Percentiles rank a stretch among this genome's conserved stretches.
Conservation (phyloP, 2,797 vertebrate species). For the Megalops cyprinoides region DNA sequence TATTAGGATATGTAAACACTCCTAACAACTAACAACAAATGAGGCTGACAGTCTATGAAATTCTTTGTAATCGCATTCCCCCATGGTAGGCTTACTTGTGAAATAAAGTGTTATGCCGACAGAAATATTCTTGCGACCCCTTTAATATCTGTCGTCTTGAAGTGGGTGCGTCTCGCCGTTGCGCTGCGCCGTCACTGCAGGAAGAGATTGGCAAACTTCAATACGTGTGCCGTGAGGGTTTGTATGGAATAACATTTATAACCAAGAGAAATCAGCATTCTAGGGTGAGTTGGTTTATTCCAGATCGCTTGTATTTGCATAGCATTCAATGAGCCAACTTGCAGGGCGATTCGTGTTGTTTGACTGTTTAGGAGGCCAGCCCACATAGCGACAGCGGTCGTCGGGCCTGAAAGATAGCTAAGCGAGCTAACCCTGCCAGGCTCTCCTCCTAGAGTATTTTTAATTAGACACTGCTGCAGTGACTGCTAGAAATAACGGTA, state of each 20-base stretch:
- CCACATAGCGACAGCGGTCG: conserved; percentile 11
- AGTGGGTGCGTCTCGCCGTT: conserved; percentile 44
- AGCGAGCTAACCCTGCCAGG: conserved; percentile 27
- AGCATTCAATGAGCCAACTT: neutral
- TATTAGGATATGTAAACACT: too few species aligned
- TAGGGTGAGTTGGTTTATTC: neutral
- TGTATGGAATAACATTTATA: conserved; percentile 37
- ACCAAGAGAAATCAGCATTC: conserved; percentile 26
- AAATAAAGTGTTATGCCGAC: neutral
- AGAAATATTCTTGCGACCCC: neutral
- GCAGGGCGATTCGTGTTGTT: neutral
- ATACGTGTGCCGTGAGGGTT: conserved; percentile 49
- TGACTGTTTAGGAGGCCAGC: neutral
- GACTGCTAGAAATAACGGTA: neutral
- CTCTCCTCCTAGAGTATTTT: neutral
- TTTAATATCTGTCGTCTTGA: conserved; percentile 21
- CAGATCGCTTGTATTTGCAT: neutral
- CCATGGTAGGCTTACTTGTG: too few species aligned
- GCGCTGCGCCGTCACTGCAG: conserved; percentile 43
- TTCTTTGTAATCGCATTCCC: neutral
- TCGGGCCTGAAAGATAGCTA: conserved; percentile 28
- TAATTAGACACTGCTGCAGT: neutral
- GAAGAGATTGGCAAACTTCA: conserved; percentile 37
- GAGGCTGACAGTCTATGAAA: too few species aligned
- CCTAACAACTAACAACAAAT: too few species aligned